phyloP scores from a whole-genome alignment of 2,113 vertebrate species.

The Gobius niger region DNA sequence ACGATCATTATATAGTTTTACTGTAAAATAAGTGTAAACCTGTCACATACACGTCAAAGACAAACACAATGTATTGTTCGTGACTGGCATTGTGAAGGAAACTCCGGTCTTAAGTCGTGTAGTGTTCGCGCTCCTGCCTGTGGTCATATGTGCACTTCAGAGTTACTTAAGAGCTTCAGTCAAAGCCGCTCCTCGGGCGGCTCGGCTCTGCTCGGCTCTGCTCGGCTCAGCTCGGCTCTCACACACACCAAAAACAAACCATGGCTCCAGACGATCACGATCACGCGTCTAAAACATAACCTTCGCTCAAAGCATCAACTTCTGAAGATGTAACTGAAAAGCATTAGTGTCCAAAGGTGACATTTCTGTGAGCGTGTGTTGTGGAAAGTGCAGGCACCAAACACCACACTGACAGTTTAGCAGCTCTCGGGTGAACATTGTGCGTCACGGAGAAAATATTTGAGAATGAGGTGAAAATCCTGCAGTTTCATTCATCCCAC shows the following conservation, averaged over 20 bases:
- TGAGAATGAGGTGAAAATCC: background rate
- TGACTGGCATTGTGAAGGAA: background rate
- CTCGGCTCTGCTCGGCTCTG: no score
- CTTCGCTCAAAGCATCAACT: no score
- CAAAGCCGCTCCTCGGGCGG: conserved; percentile 19
- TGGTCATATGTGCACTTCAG: conserved; percentile 22
- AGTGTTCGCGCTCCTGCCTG: conserved; percentile 10
- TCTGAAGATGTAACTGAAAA: no score
- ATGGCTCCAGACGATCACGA: background rate
- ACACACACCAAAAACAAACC: conserved; percentile 8
- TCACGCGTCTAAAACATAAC: no score
- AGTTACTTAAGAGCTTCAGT: conserved; percentile 22
- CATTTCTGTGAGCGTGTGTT: background rate
- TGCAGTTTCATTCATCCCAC: background rate
- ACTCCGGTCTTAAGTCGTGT: background rate
- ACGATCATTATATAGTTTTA: no score
- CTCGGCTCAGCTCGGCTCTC: no score
- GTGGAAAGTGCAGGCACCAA: background rate
- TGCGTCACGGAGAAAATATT: background rate
- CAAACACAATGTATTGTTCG: no score
- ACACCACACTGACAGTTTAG: background rate
- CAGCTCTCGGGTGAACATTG: background rate
- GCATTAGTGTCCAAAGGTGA: background rate
- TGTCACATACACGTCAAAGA: no score
- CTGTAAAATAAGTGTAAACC: no score